These are phyloP conservation scores for Zenarchopterus dispar DNA, from an alignment of 2,797 vertebrate species.

Conservation along the genomic window DNA sequence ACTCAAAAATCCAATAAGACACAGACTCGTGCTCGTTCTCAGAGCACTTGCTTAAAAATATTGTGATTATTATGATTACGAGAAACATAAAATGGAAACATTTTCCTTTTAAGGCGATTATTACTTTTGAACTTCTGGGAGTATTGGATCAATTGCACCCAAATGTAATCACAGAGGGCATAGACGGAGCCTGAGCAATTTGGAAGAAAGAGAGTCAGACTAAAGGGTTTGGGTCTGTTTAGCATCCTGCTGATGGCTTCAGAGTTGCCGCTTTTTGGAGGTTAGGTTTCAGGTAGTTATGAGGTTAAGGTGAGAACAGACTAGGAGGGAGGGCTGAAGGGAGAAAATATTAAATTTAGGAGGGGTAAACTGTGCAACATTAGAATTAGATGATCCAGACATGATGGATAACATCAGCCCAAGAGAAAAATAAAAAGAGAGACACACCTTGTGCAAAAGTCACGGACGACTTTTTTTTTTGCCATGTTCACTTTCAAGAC, in stretches of 20 bases:
- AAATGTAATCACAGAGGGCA: slow-evolving; percentile 14
- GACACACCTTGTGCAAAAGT: slow-evolving; percentile 12
- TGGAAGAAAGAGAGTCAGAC: slow-evolving; percentile 4
- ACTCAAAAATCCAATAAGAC: neutral
- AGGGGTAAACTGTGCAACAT: too few relatives aligned
- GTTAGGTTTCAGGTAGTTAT: slow-evolving; percentile 42
- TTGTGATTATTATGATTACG: neutral
- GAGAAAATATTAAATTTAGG: too few relatives aligned
- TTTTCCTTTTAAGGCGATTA: too few relatives aligned
- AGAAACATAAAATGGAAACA: too few relatives aligned
- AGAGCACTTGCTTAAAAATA: neutral
- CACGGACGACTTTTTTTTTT: neutral
- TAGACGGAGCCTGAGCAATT: neutral
- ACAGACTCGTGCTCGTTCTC: neutral
- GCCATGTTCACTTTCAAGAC: slow-evolving; percentile 7
- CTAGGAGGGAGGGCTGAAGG: too few relatives aligned
- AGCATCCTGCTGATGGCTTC: neutral
- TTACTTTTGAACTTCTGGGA: slow-evolving; percentile 5
- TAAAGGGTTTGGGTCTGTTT: slow-evolving; percentile 18
- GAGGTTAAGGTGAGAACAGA: slow-evolving; percentile 22
- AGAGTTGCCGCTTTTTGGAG: slow-evolving; percentile 18
- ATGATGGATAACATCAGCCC: too few relatives aligned
- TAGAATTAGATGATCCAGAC: too few relatives aligned
- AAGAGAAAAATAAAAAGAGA: neutral
- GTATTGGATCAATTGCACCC: slow-evolving; percentile 8